Evolutionary conservation across 2,888 invertebrate genomes (phyloP), one percentile per base, ranked within the genome.

Genomic region (Ennomos fuscantarius): DNA sequence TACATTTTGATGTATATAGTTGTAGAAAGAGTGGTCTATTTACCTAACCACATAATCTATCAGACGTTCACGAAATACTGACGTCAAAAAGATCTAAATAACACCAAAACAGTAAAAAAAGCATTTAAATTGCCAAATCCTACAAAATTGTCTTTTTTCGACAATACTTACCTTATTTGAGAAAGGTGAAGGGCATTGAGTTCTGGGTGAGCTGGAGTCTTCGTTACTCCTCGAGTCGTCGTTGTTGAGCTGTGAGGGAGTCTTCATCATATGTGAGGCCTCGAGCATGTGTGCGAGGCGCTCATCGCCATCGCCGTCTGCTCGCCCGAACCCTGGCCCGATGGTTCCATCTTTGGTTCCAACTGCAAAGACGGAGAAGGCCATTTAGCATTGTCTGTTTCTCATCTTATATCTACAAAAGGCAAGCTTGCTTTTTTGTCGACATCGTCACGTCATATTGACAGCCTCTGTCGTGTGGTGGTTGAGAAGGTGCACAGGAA

Each of bases 201-300:
- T 95, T 62, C 96, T 94, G 2, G 93, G 94, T 33, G 97, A 97
- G 75, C 96, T 96, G 66, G 97, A 97, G 79, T 96, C 96, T 46
- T 96, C 96, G 73, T 96, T 96, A 82, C 96, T 96, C 75, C 95
- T 95, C 39, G 95, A 95, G 69, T 93, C 93, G 57, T 93, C 93
- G 63, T 92, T 92, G 68, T 85, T 90, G 69, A 79, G 92, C 65
- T 86, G 91, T 44, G 85, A 87, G 52, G 89, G 91, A 1, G 93
- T 93, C 89, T 97, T 96, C 95, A 98, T 97, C 78, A 98, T 94
- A 73, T 97, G 96, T 50, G 97, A 97, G 15, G 99, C 98, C 80
- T 99, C 99, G 58, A 99, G 94, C 80, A 99, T 98, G 86, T 98
- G 98, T 46, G 96, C 97, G 67, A 99, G 95, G 65, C 99, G 94